A percentile compares a stretch with the other conserved stretches of the same genome.
Evolutionary conservation across 2,113 vertebrate genomes (phyloP).

Genomic region (Misgurnus mizolepis): DNA sequence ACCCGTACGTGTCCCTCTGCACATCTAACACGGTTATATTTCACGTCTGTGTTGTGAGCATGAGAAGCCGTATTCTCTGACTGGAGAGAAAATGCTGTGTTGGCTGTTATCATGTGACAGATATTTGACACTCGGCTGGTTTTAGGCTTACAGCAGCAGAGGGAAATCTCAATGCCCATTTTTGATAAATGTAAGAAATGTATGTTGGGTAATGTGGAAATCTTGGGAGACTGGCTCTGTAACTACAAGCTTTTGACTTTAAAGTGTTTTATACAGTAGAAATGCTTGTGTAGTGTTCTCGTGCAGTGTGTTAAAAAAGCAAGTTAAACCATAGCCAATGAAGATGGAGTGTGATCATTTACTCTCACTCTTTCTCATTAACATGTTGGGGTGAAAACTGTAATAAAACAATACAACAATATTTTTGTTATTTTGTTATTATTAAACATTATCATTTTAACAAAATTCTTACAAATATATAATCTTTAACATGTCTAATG

Average conservation of each 20-base stretch:
- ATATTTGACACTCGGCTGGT: not conserved
- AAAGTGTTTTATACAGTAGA: not conserved
- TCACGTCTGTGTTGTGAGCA: slow-evolving; percentile 21
- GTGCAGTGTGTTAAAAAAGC: too few species aligned
- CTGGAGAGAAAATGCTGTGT: not conserved
- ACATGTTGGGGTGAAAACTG: too few species aligned
- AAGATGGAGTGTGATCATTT: too few species aligned
- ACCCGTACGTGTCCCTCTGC: slow-evolving; percentile 7
- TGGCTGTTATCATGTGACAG: slow-evolving; percentile 2
- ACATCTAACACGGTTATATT: slow-evolving; percentile 34
- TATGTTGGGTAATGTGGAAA: not conserved
- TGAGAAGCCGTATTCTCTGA: not conserved
- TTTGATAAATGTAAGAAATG: slow-evolving; percentile 16
- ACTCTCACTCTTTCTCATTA: too few species aligned
- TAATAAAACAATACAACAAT: too few species aligned
- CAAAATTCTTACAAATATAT: too few species aligned
- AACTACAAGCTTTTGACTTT: not conserved
- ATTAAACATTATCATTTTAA: too few species aligned
- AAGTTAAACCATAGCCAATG: too few species aligned
- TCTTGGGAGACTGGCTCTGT: not conserved
- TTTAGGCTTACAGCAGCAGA: not conserved
- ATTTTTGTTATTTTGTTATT: too few species aligned
- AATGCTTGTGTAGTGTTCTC: not conserved
- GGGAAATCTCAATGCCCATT: not conserved
- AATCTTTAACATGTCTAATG: too few species aligned